A percentile compares a stretch with the other conserved stretches of the same genome.
phyloP scores from a whole-genome alignment of 1,140 invertebrate genomes.

The Acromyrmex charruanus region DNA sequence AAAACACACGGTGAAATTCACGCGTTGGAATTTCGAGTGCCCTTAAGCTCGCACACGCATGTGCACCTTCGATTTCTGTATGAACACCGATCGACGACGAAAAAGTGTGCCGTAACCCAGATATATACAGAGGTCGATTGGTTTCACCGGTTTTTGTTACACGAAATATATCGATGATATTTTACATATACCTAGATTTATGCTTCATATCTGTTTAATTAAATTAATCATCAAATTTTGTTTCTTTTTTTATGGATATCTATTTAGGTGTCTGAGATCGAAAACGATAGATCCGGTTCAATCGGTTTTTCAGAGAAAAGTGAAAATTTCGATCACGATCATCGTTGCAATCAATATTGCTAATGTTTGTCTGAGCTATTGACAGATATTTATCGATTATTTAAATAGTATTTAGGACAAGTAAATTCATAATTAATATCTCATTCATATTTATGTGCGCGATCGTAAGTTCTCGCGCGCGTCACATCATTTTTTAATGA shows the following conservation, averaged over 20 bases:
- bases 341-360: neutral
- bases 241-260: neutral
- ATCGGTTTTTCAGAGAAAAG: conserved; percentile 65
- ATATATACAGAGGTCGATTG: conserved; percentile 69
- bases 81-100: conserved; percentile 7
- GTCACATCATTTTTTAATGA: conserved; percentile 9
- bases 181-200: neutral
- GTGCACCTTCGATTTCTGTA: conserved; percentile 47
- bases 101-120: conserved; percentile 77
- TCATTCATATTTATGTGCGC: neutral
- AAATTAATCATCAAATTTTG: neutral
- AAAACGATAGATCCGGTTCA: conserved; percentile 28
- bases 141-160: conserved; percentile 64
- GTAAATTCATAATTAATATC: neutral
- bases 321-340: conserved; percentile 52
- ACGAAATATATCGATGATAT: neutral
- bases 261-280: neutral
- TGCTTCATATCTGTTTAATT: neutral
- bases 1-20: conserved; percentile 37
- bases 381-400: neutral
- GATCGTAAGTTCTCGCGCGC: neutral
- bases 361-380: neutral
- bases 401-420: neutral
- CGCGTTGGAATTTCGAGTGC: neutral
- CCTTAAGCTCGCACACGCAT: conserved; percentile 2